Evolutionary conservation across 2,113 vertebrate genomes (phyloP).

Genomic region (Cyprinus carpio): DNA sequence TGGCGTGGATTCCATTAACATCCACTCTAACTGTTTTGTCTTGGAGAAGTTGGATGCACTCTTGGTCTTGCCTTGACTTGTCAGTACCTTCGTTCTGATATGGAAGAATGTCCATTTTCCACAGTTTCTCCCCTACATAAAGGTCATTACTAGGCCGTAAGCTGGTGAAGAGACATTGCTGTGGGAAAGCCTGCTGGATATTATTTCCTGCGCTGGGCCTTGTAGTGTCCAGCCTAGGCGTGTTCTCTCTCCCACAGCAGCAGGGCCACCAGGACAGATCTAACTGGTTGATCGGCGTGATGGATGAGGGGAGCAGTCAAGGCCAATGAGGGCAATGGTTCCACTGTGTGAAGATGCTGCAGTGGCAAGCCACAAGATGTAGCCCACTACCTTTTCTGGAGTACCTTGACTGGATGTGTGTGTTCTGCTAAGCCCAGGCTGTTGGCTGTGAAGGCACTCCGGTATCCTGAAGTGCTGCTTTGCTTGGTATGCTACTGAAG

Average conservation of each 20-base stretch:
- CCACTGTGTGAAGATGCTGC: no score
- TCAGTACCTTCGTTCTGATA: neutral
- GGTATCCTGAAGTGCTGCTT: neutral
- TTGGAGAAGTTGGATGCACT: slow-evolving; percentile 3
- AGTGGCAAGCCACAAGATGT: neutral
- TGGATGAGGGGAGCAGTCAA: no score
- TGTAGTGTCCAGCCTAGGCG: slow-evolving; percentile 13
- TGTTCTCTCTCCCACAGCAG: no score
- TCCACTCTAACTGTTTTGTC: neutral
- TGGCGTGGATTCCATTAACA: neutral
- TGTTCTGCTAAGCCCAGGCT: no score
- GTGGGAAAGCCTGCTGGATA: neutral
- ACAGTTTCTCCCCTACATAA: neutral
- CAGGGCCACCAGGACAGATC: no score
- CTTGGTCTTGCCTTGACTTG: neutral
- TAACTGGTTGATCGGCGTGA: no score
- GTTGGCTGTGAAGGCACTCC: neutral
- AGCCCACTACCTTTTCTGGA: slow-evolving; percentile 2
- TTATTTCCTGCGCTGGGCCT: neutral
- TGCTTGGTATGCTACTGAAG: neutral
- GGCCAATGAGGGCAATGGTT: no score
- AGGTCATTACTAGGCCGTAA: neutral
- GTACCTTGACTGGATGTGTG: neutral
- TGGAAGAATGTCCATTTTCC: slow-evolving; percentile 23
- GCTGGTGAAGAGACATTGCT: neutral